These are phyloP conservation scores for Hartigia nigra DNA, from an alignment of 2,888 invertebrate species.

Conservation along the genomic window DNA sequence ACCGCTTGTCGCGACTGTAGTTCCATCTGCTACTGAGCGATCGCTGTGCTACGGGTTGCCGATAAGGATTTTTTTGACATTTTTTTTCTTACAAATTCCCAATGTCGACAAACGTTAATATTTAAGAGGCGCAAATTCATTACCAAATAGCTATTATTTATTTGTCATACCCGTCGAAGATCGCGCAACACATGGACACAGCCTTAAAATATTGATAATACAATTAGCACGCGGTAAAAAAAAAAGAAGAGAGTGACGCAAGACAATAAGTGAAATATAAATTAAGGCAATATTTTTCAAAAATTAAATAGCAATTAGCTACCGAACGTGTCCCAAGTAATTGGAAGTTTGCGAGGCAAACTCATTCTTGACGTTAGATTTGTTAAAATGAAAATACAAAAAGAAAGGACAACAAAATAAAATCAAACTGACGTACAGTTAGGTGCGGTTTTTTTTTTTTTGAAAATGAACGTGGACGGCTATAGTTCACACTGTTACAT, in stretches of 20 bases:
- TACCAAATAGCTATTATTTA: neutral
- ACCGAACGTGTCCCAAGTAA: constrained; percentile 50
- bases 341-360: constrained; percentile 60
- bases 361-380: constrained; percentile 54
- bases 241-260: neutral
- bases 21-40: constrained; percentile 25
- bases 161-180: neutral
- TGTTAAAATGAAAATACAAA: neutral
- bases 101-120: neutral
- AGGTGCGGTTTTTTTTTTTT: neutral
- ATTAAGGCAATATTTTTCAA: neutral
- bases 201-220: constrained; percentile 31
- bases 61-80: neutral
- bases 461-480: neutral
- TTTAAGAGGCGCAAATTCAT: neutral
- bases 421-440: neutral
- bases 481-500: neutral
- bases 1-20: constrained; percentile 25
- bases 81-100: neutral
- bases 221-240: constrained; percentile 1
- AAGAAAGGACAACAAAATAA: constrained; percentile 16
- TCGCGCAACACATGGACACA: constrained; percentile 35
- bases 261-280: neutral
- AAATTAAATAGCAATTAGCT: neutral
- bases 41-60: neutral